These are phyloP conservation scores for Dromas ardeola DNA, from an alignment of 2,113 vertebrate species.

Conservation along the genomic window DNA sequence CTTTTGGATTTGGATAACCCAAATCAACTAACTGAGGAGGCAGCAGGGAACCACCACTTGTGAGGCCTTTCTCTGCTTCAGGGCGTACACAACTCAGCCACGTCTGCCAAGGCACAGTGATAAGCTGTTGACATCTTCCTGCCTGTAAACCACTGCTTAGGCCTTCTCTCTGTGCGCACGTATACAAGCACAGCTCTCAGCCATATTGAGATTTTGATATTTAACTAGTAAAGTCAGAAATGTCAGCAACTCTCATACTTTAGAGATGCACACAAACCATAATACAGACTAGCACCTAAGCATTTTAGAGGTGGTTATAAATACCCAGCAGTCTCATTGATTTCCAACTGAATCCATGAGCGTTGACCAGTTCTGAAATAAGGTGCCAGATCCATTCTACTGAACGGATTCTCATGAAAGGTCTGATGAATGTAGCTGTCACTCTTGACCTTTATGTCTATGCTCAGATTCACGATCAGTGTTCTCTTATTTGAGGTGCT, in stretches of 20 bases:
- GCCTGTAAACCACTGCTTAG: neutral
- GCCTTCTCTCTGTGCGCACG: neutral
- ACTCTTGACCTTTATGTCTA: constrained; percentile 49
- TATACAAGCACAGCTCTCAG: neutral
- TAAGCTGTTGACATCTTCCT: neutral
- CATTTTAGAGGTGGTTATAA: neutral
- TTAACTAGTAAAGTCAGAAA: neutral
- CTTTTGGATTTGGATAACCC: neutral
- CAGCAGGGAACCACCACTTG: neutral
- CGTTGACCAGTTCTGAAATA: constrained; percentile 4
- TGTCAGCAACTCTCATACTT: neutral
- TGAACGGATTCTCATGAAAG: neutral
- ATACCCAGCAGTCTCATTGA: neutral
- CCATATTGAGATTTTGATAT: neutral
- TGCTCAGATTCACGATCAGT: neutral
- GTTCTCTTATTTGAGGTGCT: neutral
- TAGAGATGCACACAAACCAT: neutral
- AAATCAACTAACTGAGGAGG: neutral
- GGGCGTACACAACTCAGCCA: neutral
- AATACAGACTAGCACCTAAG: neutral
- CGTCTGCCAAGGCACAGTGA: neutral
- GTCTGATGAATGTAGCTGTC: constrained; percentile 49
- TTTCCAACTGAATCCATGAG: neutral
- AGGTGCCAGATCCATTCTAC: neutral
- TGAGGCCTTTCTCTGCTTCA: neutral